Evolutionary conservation across 2,888 invertebrate species (phyloP), one percentile per base, ranked within the genome.

Genomic region (Synanthedon tipuliformis): DNA sequence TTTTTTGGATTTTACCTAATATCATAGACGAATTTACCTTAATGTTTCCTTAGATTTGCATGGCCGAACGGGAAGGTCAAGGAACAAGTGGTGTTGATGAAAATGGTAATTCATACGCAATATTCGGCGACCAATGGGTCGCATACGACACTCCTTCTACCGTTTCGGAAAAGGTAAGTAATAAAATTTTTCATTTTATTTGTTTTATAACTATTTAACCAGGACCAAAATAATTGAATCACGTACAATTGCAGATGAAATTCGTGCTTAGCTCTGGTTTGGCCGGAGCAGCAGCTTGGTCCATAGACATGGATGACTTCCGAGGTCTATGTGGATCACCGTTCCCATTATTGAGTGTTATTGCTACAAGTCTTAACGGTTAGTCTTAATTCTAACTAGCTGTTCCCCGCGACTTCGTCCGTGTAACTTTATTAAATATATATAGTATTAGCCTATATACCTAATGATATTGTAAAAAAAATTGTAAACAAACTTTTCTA

Each of bases 251-350:
- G 34, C 73, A 93, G 90, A 88, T 92, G 74, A 88, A 89, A 34
- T 93, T 90, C 61, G 81, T 92, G 2, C 89, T 89, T 59, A 89
- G 89, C 40, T 78, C 88, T 48, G 88, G 90, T 3, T 81, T 94
- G 51, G 94, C 92, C 1, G 94, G 94, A 40, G 90, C 92, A 2
- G 92, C 91, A 41, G 89, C 92, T 0, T 92, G 91, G 89, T 89
- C 93, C 0, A 81, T 92, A 34, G 94, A 94, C 69, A 84, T 94
- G 74, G 94, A 95, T 57, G 95, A 95, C 68, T 94, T 94, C 70
- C 89, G 92, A 74, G 93, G 93, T 13, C 85, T 94, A n/a, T 94
- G 94, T 67, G 91, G 92, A 3, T 86, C 88, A 53, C 89, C 91
- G 16, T 93, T 92, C 88, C 93, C 93, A 0, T 82, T 93, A 56